Base-by-base conservation (phyloP, 2,797 vertebrate species). In the Acanthurus lineatus region DNA sequence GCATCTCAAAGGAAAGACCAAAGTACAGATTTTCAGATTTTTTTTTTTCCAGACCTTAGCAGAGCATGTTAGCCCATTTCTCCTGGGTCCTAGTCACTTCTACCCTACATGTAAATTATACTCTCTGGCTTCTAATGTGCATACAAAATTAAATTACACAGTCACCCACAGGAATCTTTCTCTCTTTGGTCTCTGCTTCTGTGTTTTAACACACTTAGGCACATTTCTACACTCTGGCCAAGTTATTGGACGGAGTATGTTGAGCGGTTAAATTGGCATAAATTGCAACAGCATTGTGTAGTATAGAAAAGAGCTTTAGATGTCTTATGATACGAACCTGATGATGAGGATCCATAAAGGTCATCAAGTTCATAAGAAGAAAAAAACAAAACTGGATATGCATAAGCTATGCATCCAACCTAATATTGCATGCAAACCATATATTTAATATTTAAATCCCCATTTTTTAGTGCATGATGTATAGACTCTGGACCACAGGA, bases 101-200 rank as follows among this genome's bases (percentile, higher is more conserved):
- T 85, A 74, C 69, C 76, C 83, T 59, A 82, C 83, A 81, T 91
- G 91, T 91, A 88, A 87, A 91, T 90, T 89, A 92, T 89, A 85
- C 85, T 87, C 72, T 71, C 64, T 87, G 86, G 71, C 77, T 88
- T 87, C 79, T 90, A 92, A 92, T 92, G 87, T 83, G 83, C 88
- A 93, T 89, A 84, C 80, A 66, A 86, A 92, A 93, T 93, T 78
- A 85, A 92, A 93, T 95, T 93, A 93, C 87, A 77, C 80, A 91
- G 86, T 85, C 82, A 81, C 89, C 90, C 90, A 79, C 87, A 91
- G 87, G 87, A 91, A 89, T 85, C 73, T 53, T 44, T 44, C 72
- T 79, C 76, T 59, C 84, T 91, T 91, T 90, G 81, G 88, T 90
- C 76, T 82, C 63, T 78, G 85, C 83, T 88, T 76, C 89, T 91